A percentile compares a stretch with the other conserved stretches of the same genome.
phyloP scores from a whole-genome alignment of 1,140 invertebrate genomes.

The Drosophila pseudoobscura region DNA sequence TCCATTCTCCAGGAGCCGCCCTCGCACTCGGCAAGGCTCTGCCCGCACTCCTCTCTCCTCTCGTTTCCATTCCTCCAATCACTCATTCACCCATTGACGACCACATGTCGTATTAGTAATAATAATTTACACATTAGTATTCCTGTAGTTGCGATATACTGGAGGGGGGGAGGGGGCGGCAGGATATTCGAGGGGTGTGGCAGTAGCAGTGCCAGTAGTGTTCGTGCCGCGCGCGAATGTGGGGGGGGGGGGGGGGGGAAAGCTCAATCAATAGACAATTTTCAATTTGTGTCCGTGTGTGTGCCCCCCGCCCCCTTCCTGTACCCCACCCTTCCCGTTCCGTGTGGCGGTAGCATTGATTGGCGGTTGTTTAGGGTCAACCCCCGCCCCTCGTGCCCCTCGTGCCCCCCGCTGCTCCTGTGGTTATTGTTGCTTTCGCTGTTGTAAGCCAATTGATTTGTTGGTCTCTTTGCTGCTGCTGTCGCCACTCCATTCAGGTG shows the following conservation, averaged over 20 bases:
- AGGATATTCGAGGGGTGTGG: no score
- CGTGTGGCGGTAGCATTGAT: slow-evolving; percentile 37
- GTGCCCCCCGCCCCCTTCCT: not conserved
- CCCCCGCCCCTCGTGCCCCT: not conserved
- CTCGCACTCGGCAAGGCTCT: not conserved
- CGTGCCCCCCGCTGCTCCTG: not conserved
- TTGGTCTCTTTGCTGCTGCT: slow-evolving; percentile 42
- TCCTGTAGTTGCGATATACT: not conserved
- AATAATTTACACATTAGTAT: slow-evolving; percentile 62
- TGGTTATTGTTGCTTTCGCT: slow-evolving; percentile 14
- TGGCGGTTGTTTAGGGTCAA: slow-evolving; percentile 46
- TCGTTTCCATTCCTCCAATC: no score
- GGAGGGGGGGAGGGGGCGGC: no score
- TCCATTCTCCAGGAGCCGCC: not conserved
- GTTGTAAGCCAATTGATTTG: slow-evolving; percentile 58
- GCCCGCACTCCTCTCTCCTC: slow-evolving; percentile 5
- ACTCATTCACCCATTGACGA: slow-evolving; percentile 3
- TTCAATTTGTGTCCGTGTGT: slow-evolving; percentile 45
- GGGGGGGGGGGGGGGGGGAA: not conserved
- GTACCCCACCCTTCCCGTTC: no score
- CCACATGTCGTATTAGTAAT: slow-evolving; percentile 65
- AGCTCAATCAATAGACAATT: slow-evolving; percentile 73
- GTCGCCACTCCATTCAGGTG: slow-evolving; percentile 42
- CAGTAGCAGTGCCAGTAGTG: no score
- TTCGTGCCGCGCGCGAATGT: not conserved